Evolutionary conservation across 92 coral and sea anemone species (phyloP).

Genomic region (Meandrina meandrites): DNA sequence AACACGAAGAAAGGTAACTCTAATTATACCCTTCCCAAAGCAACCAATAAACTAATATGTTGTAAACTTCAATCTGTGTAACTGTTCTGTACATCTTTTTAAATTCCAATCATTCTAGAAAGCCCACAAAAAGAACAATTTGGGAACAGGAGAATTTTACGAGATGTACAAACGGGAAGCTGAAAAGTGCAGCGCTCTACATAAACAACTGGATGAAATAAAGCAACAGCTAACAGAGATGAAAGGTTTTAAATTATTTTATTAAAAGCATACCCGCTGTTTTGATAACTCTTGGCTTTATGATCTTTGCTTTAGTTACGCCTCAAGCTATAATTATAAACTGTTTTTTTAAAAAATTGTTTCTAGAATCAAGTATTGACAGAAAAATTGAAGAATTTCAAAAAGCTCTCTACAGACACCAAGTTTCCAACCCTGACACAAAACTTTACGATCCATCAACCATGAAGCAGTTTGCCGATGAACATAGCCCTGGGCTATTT

Average conservation of each 20-base stretch:
- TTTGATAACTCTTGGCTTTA: background rate
- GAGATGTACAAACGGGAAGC: background rate
- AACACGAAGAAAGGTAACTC: background rate
- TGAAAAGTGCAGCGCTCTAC: background rate
- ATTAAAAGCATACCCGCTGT: background rate
- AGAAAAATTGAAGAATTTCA: slow-evolving; percentile 5
- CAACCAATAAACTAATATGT: too few species aligned
- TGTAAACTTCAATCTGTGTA: too few species aligned
- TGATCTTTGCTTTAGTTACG: background rate
- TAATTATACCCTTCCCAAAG: too few species aligned
- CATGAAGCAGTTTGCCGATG: slow-evolving; percentile 24
- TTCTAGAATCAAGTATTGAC: slow-evolving; percentile 9
- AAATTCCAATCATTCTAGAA: background rate
- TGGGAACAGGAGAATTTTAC: background rate
- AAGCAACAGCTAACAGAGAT: slow-evolving; percentile 3
- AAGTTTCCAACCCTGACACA: slow-evolving; percentile 4
- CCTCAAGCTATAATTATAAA: background rate
- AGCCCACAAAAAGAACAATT: background rate
- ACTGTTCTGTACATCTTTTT: background rate
- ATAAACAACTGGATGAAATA: background rate
- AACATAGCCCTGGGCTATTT: slow-evolving; percentile 35
- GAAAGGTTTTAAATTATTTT: background rate
- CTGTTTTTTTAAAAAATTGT: background rate
- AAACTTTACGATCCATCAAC: background rate
- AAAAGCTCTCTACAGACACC: too few species aligned